These are phyloP conservation scores for Peromyscus polionotus DNA, from an alignment of 2,113 vertebrate genomes.

Conservation along the genomic window DNA sequence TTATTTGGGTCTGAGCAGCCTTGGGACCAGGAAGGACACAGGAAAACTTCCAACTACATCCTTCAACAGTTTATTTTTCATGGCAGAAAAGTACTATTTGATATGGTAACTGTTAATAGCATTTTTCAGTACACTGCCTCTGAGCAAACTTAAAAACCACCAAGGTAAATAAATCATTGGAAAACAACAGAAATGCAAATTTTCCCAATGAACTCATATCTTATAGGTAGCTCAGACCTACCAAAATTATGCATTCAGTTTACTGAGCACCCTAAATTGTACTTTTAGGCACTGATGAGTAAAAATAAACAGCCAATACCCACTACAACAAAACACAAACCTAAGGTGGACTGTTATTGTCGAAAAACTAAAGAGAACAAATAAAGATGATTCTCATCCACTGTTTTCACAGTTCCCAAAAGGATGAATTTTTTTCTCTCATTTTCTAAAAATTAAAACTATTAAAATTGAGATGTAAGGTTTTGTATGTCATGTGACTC, in stretches of 20 bases:
- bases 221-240: constrained; percentile 45
- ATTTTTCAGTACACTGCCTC: constrained; percentile 41
- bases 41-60: too few species aligned
- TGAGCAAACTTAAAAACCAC: constrained; percentile 61
- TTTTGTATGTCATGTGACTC: constrained; percentile 32
- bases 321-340: constrained; percentile 44
- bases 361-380: constrained; percentile 23
- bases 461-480: constrained; percentile 30
- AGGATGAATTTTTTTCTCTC: background rate
- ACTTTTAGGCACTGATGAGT: constrained; percentile 38
- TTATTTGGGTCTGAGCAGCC: too few species aligned
- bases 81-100: constrained; percentile 25
- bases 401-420: constrained; percentile 62
- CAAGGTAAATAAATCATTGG: constrained; percentile 63
- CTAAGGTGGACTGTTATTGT: constrained; percentile 13
- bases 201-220: background rate
- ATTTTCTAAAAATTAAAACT: constrained; percentile 52
- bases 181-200: constrained; percentile 60
- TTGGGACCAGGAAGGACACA: too few species aligned
- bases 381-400: constrained; percentile 26
- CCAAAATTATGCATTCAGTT: background rate
- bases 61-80: constrained; percentile 62
- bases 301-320: constrained; percentile 26
- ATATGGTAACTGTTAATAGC: constrained; percentile 46
- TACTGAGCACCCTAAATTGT: background rate